These are phyloP conservation scores for Heliopora coerulea DNA, from an alignment of 92 coral and sea anemone genomes.

Conservation along the genomic window DNA sequence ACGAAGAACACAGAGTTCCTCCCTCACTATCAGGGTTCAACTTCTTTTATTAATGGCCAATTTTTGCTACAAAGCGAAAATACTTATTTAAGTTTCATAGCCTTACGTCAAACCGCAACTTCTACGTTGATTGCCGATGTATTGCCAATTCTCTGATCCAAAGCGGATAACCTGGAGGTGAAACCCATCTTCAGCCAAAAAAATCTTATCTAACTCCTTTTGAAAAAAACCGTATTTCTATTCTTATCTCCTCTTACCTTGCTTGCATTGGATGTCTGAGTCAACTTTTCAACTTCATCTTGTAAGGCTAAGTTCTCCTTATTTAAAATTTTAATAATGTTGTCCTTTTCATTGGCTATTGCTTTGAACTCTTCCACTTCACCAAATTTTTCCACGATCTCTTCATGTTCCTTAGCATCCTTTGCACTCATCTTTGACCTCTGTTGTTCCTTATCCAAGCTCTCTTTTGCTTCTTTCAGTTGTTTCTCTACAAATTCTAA, in stretches of 20 bases:
- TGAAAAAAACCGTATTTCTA: no score
- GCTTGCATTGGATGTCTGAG: slow-evolving; percentile 63
- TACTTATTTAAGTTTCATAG: no score
- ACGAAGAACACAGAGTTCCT: no score
- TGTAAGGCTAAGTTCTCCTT: slow-evolving; percentile 62
- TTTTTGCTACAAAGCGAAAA: no score
- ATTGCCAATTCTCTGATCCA: no score
- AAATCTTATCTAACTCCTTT: no score
- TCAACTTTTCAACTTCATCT: slow-evolving; percentile 69
- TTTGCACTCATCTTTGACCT: slow-evolving; percentile 65
- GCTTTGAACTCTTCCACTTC: slow-evolving; percentile 49
- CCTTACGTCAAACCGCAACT: no score
- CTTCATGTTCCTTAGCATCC: slow-evolving; percentile 77
- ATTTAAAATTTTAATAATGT: slow-evolving; percentile 64
- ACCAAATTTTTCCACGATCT: slow-evolving; percentile 76
- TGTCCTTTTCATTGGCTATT: slow-evolving; percentile 51
- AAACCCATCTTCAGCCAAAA: no score
- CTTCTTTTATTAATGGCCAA: no score
- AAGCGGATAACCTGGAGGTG: no score
- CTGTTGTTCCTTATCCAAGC: slow-evolving; percentile 62
- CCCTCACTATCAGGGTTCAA: no score
- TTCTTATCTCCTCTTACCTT: slow-evolving; percentile 56
- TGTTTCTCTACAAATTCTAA: slow-evolving; percentile 81
- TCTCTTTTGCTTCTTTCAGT: slow-evolving; percentile 59
- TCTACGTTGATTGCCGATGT: no score